phyloP scores from a whole-genome alignment of 2,113 vertebrate genomes.

The Rhynchomys soricoides region DNA sequence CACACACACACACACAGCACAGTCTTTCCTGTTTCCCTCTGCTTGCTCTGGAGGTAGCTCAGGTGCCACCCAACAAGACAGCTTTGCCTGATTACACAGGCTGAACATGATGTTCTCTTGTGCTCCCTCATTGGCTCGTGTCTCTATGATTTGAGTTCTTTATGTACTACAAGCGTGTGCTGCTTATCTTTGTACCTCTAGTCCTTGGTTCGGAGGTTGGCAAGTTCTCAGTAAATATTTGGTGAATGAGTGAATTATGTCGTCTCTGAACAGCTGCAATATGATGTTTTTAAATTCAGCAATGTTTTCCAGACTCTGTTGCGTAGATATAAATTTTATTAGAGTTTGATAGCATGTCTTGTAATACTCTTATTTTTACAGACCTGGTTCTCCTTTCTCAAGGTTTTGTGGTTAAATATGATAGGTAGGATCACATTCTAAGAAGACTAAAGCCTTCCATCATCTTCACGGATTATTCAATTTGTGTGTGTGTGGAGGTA shows the following conservation, averaged over 20 bases:
- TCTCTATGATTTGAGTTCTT: not conserved
- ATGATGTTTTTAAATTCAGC: conserved; percentile 32
- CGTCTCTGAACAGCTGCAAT: not conserved
- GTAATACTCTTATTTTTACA: conserved; percentile 26
- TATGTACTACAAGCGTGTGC: not conserved
- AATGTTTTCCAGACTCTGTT: not conserved
- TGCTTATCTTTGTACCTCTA: not conserved
- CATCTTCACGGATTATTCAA: not conserved
- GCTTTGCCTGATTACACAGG: not conserved
- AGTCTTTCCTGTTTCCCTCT: not conserved
- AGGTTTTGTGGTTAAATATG: conserved; percentile 9
- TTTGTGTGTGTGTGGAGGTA: not conserved
- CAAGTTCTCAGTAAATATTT: not conserved
- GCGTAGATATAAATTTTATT: not conserved
- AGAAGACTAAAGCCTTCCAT: not conserved
- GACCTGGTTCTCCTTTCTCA: not conserved
- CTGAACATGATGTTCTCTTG: not conserved
- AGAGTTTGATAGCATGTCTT: not conserved
- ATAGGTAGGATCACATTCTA: not conserved
- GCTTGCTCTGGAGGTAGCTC: not conserved
- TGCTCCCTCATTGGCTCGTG: not conserved
- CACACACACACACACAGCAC: not conserved
- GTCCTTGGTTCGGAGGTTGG: not conserved
- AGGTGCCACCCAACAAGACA: not conserved
- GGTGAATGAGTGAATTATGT: not conserved